Base-by-base conservation (phyloP, 2,113 vertebrate genomes). In the Channa maculata region DNA sequence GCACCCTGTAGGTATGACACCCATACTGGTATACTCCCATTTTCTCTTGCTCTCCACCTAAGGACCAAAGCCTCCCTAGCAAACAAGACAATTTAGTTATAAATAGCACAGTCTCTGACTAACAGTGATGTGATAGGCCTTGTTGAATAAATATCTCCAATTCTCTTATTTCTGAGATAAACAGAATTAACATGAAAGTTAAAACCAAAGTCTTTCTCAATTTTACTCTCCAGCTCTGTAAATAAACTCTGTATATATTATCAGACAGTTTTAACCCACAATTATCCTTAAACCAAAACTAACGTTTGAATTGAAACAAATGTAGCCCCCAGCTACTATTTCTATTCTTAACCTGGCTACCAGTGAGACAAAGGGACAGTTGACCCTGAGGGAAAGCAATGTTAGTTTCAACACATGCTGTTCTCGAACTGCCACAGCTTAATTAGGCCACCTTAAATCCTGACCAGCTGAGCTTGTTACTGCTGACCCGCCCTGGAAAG, bases 401-500 rank as follows among this genome's bases (percentile, higher is more conserved):
- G 24, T 79, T 41, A 65, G 55, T 3, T 0, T 59, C 24, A 58
- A 8, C 15, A 50, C 9, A 62, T 41, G 67, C 61, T 76, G 67
- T 59, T 75, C 53, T 75, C 3, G 3, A 59, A 65, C 41, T 65
- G 59, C 53, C 43, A 51, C 2, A 4, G 52, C 71, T 70, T 59
- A 72, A 86, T 82, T 82, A 82, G 60, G 71, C 80, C 66, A 62
- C 65, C 67, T 80, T 78, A 78, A 85, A 74, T 80, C 77, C 78
- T 75, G 38, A 63, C 65, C 58, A 76, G 84, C 71, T 83, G 75
- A 81, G 83, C 77, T 43, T 24, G 62, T 73, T 73, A 66, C 15
- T 54, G 61, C 36, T 68, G 66, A 78, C 70, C 73, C 74, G 67
- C 66, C 64, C 85, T 75, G 15, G 72, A 59, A 55, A 83, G 48